phyloP scores from a whole-genome alignment of 2,113 vertebrate species.

The Heteronetta atricapilla region DNA sequence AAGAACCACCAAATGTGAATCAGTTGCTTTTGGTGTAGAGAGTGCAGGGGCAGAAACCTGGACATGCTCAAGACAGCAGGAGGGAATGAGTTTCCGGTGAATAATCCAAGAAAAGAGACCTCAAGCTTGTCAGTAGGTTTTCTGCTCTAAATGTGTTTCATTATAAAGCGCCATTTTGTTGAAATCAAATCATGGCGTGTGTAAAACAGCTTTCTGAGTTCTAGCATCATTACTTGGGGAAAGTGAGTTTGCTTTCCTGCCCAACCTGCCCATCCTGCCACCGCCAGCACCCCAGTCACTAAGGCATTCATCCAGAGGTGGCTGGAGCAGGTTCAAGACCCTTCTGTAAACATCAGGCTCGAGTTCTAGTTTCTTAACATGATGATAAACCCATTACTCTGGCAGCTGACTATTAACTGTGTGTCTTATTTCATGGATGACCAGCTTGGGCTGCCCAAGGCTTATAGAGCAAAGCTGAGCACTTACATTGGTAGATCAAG shows the following conservation, averaged over 20 bases:
- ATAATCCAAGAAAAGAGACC: neutral
- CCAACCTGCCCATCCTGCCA: neutral
- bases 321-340: neutral
- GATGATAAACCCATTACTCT: neutral
- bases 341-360: neutral
- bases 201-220: neutral
- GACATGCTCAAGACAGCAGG: neutral
- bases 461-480: neutral
- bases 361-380: neutral
- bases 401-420: neutral
- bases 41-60: neutral
- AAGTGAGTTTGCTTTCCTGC: neutral
- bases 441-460: neutral
- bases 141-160: neutral
- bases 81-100: neutral
- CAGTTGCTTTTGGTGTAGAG: neutral
- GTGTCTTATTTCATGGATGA: slow-evolving; percentile 36
- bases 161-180: neutral
- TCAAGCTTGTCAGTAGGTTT: neutral
- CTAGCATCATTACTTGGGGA: neutral
- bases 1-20: slow-evolving; percentile 24
- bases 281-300: neutral
- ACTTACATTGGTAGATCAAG: neutral
- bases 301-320: neutral
- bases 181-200: neutral